phyloP scores from a whole-genome alignment of 2,888 invertebrate species.

The Cybosia mesomella region DNA sequence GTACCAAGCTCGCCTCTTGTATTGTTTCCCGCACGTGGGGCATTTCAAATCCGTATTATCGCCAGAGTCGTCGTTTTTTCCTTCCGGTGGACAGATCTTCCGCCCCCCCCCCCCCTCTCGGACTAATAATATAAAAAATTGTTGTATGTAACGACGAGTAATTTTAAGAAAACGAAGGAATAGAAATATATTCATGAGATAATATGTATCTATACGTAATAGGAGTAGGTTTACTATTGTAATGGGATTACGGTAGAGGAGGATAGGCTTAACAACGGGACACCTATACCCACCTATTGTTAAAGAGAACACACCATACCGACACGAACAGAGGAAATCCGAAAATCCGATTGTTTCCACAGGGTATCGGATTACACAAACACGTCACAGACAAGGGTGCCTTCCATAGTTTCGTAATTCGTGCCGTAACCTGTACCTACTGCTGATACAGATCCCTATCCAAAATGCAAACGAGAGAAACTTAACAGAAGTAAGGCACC shows the following conservation, averaged over 20 bases:
- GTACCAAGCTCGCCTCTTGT: no score
- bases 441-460: background rate
- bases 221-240: background rate
- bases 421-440: background rate
- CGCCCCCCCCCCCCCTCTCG: no score
- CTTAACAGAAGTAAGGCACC: background rate
- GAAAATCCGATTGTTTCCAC: constrained; percentile 25
- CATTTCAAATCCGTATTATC: no score
- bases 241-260: constrained; percentile 8
- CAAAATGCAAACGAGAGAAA: background rate
- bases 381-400: background rate
- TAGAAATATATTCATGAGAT: background rate
- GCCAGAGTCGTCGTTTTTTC: no score
- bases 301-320: constrained; percentile 1
- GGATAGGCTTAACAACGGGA: constrained; percentile 19
- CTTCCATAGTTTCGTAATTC: constrained; percentile 3
- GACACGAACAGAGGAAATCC: constrained; percentile 13
- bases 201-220: background rate
- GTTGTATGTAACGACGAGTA: no score
- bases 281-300: constrained; percentile 12
- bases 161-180: no score
- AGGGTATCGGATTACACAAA: constrained; percentile 13
- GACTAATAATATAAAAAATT: no score
- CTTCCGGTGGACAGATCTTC: no score
- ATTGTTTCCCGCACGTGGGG: no score